Evolutionary conservation across 2,888 invertebrate genomes (phyloP).

Genomic region (Drosophila tripunctata): DNA sequence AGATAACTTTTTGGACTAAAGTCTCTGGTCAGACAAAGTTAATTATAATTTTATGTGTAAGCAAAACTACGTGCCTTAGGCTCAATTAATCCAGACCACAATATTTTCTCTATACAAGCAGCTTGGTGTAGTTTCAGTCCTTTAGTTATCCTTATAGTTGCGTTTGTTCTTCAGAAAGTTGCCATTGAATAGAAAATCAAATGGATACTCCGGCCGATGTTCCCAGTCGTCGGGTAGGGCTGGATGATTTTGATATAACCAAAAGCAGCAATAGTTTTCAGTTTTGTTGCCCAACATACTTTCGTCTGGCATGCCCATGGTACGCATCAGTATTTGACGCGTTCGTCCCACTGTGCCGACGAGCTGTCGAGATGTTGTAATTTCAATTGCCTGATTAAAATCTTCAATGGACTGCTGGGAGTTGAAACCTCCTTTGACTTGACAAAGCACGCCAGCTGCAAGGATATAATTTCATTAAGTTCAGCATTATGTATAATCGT

Average conservation of each 20-base stretch:
- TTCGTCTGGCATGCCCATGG: neutral
- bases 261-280: slow-evolving; percentile 56
- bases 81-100: slow-evolving; percentile 52
- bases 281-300: neutral
- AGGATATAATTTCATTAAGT: neutral
- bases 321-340: slow-evolving; percentile 5
- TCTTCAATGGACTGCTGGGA: neutral
- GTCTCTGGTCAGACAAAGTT: slow-evolving; percentile 61
- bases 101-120: neutral
- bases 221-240: slow-evolving; percentile 19
- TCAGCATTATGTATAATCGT: neutral
- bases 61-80: slow-evolving; percentile 48
- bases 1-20: slow-evolving; percentile 30
- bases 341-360: slow-evolving; percentile 36
- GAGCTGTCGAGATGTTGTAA: slow-evolving; percentile 18
- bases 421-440: neutral
- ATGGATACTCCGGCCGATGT: slow-evolving; percentile 26
- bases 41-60: slow-evolving; percentile 71
- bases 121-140: neutral
- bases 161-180: slow-evolving; percentile 33
- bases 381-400: slow-evolving; percentile 26
- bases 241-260: slow-evolving; percentile 49
- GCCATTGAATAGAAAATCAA: slow-evolving; percentile 42
- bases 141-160: slow-evolving; percentile 5
- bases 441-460: slow-evolving; percentile 7